Conservation (phyloP, 2,797 vertebrate species). For the Odontamblyopus lacepedii region DNA sequence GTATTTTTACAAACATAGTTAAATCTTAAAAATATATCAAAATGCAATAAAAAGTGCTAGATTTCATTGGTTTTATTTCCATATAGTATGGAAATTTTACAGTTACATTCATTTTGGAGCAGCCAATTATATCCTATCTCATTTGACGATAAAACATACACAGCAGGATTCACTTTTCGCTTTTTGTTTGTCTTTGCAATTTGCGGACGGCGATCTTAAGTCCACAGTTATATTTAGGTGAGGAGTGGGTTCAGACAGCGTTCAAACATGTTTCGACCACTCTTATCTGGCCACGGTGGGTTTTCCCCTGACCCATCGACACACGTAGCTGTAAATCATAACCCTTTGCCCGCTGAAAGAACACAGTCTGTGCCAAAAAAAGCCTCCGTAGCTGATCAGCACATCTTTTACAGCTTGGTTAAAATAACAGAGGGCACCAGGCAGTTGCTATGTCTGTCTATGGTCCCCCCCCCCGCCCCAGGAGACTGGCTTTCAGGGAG, state of each 20-base stretch:
- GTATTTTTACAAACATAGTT: too few species aligned
- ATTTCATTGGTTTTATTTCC: too few species aligned
- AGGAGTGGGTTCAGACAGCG: conserved; percentile 5
- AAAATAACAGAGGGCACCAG: conserved; percentile 48
- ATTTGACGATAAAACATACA: too few species aligned
- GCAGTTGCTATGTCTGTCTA: conserved; percentile 39
- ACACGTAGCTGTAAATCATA: conserved; percentile 19
- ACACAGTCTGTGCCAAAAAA: conserved; percentile 1
- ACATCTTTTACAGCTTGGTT: conserved; percentile 41
- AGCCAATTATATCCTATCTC: too few species aligned
- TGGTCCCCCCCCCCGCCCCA: conserved; percentile 32
- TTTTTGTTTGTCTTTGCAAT: too few species aligned
- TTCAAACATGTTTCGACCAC: not conserved
- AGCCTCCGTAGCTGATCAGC: conserved; percentile 25
- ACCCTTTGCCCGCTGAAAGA: conserved; percentile 8
- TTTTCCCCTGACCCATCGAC: not conserved
- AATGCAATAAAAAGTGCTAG: too few species aligned
- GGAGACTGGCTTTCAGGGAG: conserved; percentile 13
- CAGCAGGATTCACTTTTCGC: too few species aligned
- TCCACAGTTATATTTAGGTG: not conserved
- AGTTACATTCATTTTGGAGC: too few species aligned
- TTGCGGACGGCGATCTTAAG: too few species aligned
- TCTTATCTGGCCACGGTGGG: not conserved
- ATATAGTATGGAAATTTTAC: too few species aligned
- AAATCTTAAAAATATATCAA: too few species aligned